Base-by-base conservation (phyloP, 2,797 vertebrate species). In the Melanotaenia nigrans region DNA sequence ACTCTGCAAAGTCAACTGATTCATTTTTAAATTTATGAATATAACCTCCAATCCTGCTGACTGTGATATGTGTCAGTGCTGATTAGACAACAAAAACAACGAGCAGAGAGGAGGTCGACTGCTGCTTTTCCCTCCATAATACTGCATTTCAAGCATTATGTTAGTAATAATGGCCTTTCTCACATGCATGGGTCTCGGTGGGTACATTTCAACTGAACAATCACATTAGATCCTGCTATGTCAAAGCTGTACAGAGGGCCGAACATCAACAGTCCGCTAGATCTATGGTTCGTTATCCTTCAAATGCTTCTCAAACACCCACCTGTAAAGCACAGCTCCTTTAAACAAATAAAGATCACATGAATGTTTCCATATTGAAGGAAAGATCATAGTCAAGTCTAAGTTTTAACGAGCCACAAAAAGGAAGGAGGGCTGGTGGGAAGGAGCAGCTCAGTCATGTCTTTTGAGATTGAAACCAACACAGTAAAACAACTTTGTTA, bases 41-140 rank as follows among this genome's bases (percentile, higher is more conserved):
- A 65, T 78, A 79, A 86, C 75, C 78, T 75, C 63, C 58, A 66
- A 77, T 87, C 78, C 71, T 88, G 89, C 87, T 89, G 89, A 90
- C 83, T 30, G 75, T 0, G 77, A 69, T 0, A 65, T 2, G 53
- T 65, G 75, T 90, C 83, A 77, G 51, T 14, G 66, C 68, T 65
- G 69, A 86, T 85, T 77, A 65, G 20, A 87, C 74, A 53, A 74
- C 73, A 74, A 82, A 72, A 71, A 73, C 61, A 66, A 80, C 0
- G 1, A 67, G 68, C 61, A 5, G 63, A 13, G 60, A 45, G 56
- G 51, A 63, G 62, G 74, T 36, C 58, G 1, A 47, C 56, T 0
- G 30, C 65, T 36, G 42, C 62, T 2, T 62, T 61, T 71, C 65
- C 40, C 33, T 49, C 71, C 33, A 62, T 22, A 51, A 75, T 59